Evolutionary conservation across 2,797 vertebrate genomes (phyloP), one percentile per base, ranked within the genome.

Genomic region (Phataginus tricuspis): DNA sequence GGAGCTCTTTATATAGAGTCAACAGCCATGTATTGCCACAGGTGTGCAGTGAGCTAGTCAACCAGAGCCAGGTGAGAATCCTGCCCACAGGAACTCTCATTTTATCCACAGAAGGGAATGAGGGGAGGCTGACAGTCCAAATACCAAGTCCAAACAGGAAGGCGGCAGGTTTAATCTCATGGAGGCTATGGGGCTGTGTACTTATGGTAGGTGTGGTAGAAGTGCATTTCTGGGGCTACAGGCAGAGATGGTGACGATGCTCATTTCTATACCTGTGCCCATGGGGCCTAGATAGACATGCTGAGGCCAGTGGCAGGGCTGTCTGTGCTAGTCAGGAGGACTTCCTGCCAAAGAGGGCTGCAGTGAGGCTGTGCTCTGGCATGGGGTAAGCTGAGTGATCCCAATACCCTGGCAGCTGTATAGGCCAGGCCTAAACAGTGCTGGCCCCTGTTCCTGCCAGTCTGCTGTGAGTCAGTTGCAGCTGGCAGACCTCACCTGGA

Each of bases 161-260:
- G 8, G 55, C 25, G 75, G 27, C 6, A 74, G 7, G 13, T 78
- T 64, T 88, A 82, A 69, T 78, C 3, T 90, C 18, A 45, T 87
- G 69, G 37, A 61, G 15, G 61, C 27, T 95, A 5, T 92, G 45
- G 12, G n/a, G 16, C 53, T 90, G 64, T 87, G 80, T 91, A 79
- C 16, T 57, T 66, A 49, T 53, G 34, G 51, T 27, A 92, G 64
- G 42, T 77, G 16, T 63, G 45, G 55, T 7, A 72, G 42, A 78
- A 90, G 25, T 45, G 34, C 63, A 93, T 21, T 92, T 78, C 27
- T 69, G 57, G 72, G 42, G 23, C 21, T 55, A 45, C 72, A 80
- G 51, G 57, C 34, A 91, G 39, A 90, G 53, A 63, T 42, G 25
- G 64, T 59, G 61, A 72, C 27, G 59, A n/a, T 63, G 74, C 27